Evolutionary conservation across 1,140 invertebrate genomes (phyloP).

Genomic region (Chironomus tepperi): DNA sequence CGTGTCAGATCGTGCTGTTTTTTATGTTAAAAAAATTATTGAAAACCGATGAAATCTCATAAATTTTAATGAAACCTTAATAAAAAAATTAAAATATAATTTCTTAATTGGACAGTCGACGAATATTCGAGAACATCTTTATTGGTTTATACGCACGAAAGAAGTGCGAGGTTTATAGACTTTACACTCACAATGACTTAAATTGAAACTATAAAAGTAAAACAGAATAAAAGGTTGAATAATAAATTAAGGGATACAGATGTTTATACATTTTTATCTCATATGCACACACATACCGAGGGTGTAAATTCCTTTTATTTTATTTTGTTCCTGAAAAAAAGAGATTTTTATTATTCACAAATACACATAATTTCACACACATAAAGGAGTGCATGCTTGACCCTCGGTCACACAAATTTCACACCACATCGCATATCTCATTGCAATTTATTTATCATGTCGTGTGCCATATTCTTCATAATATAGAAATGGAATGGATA

Average conservation of each 20-base stretch:
- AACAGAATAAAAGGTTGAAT: slow-evolving; percentile 9
- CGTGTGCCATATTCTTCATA: neutral
- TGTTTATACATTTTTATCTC: neutral
- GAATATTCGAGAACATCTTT: no score
- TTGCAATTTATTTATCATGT: slow-evolving; percentile 23
- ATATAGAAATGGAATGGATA: no score
- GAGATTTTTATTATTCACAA: neutral
- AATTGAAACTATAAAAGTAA: slow-evolving; percentile 2
- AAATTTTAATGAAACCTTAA: no score
- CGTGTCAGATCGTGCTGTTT: no score
- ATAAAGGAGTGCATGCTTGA: slow-evolving; percentile 20
- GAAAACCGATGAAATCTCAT: no score
- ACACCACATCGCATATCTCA: slow-evolving; percentile 20
- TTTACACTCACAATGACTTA: neutral
- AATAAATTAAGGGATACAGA: slow-evolving; percentile 11
- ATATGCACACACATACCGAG: neutral
- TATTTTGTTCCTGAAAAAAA: neutral
- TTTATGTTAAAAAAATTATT: no score
- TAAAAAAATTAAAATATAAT: no score
- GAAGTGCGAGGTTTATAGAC: neutral
- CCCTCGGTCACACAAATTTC: slow-evolving; percentile 14
- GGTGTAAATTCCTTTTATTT: slow-evolving; percentile 3
- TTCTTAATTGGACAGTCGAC: no score
- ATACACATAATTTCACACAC: neutral
- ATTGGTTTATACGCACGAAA: no score